Base-by-base conservation (phyloP, 2,113 vertebrate genomes). In the Zapornia atra region DNA sequence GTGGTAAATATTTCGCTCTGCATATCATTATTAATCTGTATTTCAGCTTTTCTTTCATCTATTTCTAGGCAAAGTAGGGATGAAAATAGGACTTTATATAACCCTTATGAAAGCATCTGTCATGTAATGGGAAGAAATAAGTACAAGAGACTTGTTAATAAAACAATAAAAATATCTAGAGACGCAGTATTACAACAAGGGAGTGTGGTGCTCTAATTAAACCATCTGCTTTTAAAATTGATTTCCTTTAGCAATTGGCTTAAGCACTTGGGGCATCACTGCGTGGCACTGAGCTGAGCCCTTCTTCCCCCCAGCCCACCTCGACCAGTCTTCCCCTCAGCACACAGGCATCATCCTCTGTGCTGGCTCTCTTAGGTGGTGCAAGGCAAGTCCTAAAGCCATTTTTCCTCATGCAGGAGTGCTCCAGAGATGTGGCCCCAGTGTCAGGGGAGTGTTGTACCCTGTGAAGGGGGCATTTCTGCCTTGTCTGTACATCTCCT, bases 91-190 rank as follows among this genome's bases (percentile, higher is more conserved):
- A 57, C 69, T 93, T 90, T 83, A 66, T 81, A 46, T 77, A 90
- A 94, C 48, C 48, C 10, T 54, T 63, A 82, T 93, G 71, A 90
- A 95, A 96, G 91, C 92, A 90, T 93, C 86, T 94, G 88, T 86
- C 94, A 90, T 77, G 42, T 15, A 86, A 61, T 0, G 12, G 60
- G 76, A 78, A 93, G 53, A 75, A 91, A 34, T 21, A 82, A 90
- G 48, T 82, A 46, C 2, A 3, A 80, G 31, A 73, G 64, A 26
- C 71, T 88, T 86, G 71, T 75, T 94, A 95, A 95, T 90, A 86
- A 94, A 85, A 79, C 13, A 82, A 73, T 53, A 68, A 85, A 87
- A 93, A 19, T 81, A 88, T 53, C 94, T 40, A 51, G 59, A 93
- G 82, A 77, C 28, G 25, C 14, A 33, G 76, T 20, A 36, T 63